phyloP scores from a whole-genome alignment of 2,888 invertebrate genomes.

The Gastrophysa polygoni region DNA sequence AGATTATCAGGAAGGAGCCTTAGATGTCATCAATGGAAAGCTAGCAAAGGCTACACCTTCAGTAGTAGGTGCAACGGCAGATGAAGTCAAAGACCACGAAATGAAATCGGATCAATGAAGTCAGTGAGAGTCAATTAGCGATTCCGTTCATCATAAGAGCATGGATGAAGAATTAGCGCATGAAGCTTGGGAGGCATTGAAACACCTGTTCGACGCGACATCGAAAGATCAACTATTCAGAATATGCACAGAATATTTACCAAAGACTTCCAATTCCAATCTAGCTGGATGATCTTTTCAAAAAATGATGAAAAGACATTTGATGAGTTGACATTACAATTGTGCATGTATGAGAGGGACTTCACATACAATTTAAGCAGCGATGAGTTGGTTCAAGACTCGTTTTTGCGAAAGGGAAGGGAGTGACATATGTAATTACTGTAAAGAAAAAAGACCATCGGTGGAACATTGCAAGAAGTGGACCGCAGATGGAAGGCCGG shows the following conservation, averaged over 20 bases:
- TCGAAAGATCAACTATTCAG: constrained; percentile 49
- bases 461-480: constrained; percentile 30
- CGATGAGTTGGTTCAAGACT: constrained; percentile 24
- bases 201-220: constrained; percentile 39
- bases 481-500: constrained; percentile 40
- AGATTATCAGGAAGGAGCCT: constrained; percentile 46
- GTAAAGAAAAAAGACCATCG: constrained; percentile 24
- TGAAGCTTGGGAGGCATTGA: constrained; percentile 45
- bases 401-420: constrained; percentile 23
- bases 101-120: constrained; percentile 26
- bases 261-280: constrained; percentile 4
- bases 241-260: constrained; percentile 45
- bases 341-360: constrained; percentile 40
- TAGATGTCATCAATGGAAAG: constrained; percentile 42
- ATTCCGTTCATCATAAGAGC: constrained; percentile 48
- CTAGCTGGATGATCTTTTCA: constrained; percentile 41
- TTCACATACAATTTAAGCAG: constrained; percentile 18
- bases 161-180: constrained; percentile 49
- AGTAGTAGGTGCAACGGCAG: constrained; percentile 17
- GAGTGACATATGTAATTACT: constrained; percentile 22
- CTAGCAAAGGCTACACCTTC: constrained; percentile 38
- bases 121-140: constrained; percentile 48
- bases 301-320: constrained; percentile 38
- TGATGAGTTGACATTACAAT: constrained; percentile 36
- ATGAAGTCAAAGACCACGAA: constrained; percentile 20